phyloP scores from a whole-genome alignment of 2,888 invertebrate species.

The Tipula unca region DNA sequence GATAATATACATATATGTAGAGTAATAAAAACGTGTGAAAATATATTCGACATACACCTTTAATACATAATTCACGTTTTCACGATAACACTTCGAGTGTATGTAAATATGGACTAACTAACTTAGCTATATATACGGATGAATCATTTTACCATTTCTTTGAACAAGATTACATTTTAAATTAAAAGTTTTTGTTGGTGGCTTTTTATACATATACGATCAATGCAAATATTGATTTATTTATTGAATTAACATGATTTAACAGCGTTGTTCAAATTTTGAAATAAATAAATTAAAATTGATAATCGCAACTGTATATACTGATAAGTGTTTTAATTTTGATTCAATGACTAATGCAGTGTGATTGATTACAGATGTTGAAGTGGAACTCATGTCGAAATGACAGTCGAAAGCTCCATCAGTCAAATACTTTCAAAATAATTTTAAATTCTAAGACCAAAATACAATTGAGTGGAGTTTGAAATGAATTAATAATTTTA shows the following conservation, averaged over 20 bases:
- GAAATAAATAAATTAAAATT: neutral
- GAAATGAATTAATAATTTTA: no score
- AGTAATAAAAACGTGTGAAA: neutral
- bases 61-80: neutral
- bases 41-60: neutral
- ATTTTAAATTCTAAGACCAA: no score
- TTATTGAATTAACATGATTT: neutral
- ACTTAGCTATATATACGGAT: neutral
- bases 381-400: no score
- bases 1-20: no score
- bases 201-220: no score
- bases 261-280: neutral
- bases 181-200: neutral
- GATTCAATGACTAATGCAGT: neutral
- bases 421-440: no score
- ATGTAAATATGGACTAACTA: neutral
- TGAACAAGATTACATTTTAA: neutral
- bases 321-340: neutral
- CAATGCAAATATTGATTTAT: neutral
- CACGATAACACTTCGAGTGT: neutral
- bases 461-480: no score
- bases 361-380: no score
- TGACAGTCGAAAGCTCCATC: no score
- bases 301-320: neutral
- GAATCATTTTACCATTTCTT: neutral